Percentiles rank a stretch among this genome's conserved stretches.
phyloP scores from a whole-genome alignment of 2,888 invertebrate species.

The Tiliacea citrago region DNA sequence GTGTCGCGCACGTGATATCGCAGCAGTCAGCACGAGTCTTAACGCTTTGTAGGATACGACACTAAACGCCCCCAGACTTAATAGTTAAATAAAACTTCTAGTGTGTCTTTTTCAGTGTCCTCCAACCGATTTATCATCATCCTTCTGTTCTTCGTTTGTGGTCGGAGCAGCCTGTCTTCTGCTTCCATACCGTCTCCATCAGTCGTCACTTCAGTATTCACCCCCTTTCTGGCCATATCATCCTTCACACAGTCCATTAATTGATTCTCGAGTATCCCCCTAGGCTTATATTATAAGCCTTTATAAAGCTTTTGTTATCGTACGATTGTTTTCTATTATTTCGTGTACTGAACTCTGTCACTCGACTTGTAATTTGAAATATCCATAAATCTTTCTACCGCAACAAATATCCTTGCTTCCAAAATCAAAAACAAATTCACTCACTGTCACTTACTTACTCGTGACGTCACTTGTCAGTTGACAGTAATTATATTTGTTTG shows the following conservation, averaged over 20 bases:
- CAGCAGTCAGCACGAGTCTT: too few relatives aligned
- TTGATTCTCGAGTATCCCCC: not conserved
- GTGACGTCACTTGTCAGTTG: slow-evolving; percentile 44
- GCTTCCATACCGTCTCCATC: not conserved
- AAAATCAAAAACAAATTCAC: slow-evolving; percentile 28
- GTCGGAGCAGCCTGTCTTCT: not conserved
- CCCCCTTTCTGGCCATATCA: not conserved
- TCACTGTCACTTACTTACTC: slow-evolving; percentile 52
- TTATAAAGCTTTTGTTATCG: not conserved
- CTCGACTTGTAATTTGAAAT: not conserved
- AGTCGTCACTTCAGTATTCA: not conserved
- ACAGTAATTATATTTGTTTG: slow-evolving; percentile 63
- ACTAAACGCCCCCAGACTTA: too few relatives aligned
- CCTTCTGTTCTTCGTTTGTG: not conserved
- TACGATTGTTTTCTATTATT: not conserved
- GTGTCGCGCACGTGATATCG: too few relatives aligned
- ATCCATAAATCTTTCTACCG: not conserved
- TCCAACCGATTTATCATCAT: not conserved
- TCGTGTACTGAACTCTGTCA: not conserved
- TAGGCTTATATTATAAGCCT: not conserved
- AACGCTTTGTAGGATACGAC: too few relatives aligned
- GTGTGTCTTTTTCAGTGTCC: too few relatives aligned
- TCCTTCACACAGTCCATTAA: not conserved
- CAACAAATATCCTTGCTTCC: not conserved
- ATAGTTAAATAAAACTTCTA: too few relatives aligned